phyloP scores from a whole-genome alignment of 2,113 vertebrate species.

The Acanthisitta chloris region DNA sequence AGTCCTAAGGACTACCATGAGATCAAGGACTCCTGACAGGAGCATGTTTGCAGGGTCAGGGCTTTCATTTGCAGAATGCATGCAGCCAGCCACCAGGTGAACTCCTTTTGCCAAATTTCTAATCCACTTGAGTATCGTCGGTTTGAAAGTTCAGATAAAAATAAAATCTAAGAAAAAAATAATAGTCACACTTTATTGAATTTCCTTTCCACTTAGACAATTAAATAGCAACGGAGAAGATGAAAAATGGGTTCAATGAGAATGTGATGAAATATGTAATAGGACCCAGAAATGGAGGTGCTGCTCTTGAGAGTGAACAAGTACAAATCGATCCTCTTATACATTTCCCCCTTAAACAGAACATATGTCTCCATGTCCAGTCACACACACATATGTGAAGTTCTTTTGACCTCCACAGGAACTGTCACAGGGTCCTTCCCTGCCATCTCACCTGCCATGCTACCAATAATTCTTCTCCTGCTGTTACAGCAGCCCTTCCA shows the following conservation, averaged over 20 bases:
- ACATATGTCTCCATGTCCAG: background rate
- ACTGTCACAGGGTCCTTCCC: background rate
- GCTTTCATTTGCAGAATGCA: background rate
- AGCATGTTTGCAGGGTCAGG: conserved; percentile 2
- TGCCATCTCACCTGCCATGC: background rate
- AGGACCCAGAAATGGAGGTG: background rate
- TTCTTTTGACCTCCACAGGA: accelerated
- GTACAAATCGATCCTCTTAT: background rate
- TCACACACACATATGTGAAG: background rate
- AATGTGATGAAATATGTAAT: background rate
- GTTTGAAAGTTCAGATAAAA: conserved; percentile 38
- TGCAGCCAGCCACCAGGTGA: conserved; percentile 1
- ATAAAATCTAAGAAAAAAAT: background rate
- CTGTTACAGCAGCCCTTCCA: background rate
- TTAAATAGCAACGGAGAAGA: background rate
- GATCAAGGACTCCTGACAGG: conserved; percentile 33
- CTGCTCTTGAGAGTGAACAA: background rate
- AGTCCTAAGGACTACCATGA: conserved; percentile 17
- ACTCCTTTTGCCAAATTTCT: background rate
- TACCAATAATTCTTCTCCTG: background rate
- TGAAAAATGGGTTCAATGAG: background rate
- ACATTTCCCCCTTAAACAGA: background rate
- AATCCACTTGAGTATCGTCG: background rate
- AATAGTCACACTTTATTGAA: background rate
- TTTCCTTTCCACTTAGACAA: conserved; percentile 32